Percentiles rank a stretch among this genome's conserved stretches.
These are phyloP conservation scores for Falco naumanni DNA, from an alignment of 2,797 vertebrate genomes.

Conservation along the genomic window DNA sequence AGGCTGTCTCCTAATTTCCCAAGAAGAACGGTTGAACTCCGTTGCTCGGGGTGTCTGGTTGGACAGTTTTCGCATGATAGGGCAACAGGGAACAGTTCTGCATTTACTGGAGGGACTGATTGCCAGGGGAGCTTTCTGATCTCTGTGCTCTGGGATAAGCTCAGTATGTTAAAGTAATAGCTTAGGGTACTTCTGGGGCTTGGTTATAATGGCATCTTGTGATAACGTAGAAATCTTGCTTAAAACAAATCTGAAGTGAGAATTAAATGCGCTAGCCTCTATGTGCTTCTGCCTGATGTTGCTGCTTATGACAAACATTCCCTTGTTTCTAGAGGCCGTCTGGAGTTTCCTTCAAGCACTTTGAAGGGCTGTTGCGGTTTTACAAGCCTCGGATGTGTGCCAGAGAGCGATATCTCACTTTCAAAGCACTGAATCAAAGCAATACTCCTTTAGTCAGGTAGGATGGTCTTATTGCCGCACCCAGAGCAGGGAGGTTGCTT, in stretches of 20 bases:
- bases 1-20: not conserved
- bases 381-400: constrained; percentile 92
- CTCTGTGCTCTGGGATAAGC: not conserved
- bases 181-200: not conserved
- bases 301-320: not conserved
- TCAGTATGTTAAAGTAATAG: not conserved
- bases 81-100: not conserved
- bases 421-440: constrained; percentile 92
- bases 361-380: constrained; percentile 95
- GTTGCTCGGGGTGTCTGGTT: not conserved
- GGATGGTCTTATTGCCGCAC: not conserved
- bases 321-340: constrained; percentile 82
- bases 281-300: not conserved
- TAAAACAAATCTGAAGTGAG: not conserved
- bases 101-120: not conserved
- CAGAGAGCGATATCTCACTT: constrained; percentile 92
- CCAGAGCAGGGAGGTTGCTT: not conserved
- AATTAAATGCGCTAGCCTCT: not conserved
- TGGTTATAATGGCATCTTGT: not conserved
- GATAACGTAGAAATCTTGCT: not conserved
- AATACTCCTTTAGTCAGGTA: constrained; percentile 88
- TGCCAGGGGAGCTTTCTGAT: not conserved
- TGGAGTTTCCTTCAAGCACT: constrained; percentile 92
- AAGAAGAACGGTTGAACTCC: not conserved
- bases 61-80: not conserved